Evolutionary conservation across 2,113 vertebrate genomes (phyloP).

Genomic region (Prinia subflava): DNA sequence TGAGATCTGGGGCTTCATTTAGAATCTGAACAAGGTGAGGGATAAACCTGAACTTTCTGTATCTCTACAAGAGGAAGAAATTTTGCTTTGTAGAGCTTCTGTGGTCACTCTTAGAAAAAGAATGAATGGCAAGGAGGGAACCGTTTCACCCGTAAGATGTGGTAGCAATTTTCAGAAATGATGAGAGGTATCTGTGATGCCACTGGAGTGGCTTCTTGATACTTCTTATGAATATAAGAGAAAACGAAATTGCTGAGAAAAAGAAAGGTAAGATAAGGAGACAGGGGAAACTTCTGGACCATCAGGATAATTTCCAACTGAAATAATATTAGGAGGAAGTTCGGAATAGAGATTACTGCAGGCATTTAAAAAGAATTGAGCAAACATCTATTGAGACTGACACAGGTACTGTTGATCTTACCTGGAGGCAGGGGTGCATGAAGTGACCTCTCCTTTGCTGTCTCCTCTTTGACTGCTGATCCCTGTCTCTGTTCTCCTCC

Average conservation of each 20-base stretch:
- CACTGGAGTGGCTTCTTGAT: background rate
- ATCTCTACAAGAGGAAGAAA: background rate
- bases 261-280: background rate
- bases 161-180: background rate
- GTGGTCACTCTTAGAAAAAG: background rate
- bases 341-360: too few species aligned
- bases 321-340: background rate
- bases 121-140: background rate
- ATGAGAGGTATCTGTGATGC: background rate
- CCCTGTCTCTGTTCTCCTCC: background rate
- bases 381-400: background rate
- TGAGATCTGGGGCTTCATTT: background rate
- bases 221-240: background rate
- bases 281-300: background rate
- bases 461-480: background rate
- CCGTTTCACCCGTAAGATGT: background rate
- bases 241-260: background rate
- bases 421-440: slow-evolving; percentile 8
- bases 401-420: slow-evolving; percentile 5
- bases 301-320: background rate
- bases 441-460: background rate
- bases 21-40: background rate
- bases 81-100: background rate
- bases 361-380: slow-evolving; percentile 19
- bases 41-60: background rate